Evolutionary conservation across 37 sponge, comb jelly and placozoan genomes (phyloP).

Genomic region (Oscarella lobularis): DNA sequence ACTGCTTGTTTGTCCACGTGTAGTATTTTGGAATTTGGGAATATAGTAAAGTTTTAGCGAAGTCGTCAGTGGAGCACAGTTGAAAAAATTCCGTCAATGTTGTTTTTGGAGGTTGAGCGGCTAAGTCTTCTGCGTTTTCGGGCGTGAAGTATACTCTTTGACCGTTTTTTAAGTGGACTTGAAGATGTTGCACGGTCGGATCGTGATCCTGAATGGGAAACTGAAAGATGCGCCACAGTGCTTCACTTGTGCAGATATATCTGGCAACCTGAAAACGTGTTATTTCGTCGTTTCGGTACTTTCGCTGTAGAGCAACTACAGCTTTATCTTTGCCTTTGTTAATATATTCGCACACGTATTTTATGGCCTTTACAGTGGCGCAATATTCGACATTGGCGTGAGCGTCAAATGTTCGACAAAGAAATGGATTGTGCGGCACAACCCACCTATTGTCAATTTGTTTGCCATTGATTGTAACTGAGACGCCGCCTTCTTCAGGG

Average conservation of each 20-base stretch:
- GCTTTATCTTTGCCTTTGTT: slow-evolving; percentile 35
- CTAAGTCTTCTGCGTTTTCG: neutral
- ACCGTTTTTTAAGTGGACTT: slow-evolving; percentile 32
- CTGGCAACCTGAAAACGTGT: slow-evolving; percentile 9
- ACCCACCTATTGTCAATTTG: slow-evolving; percentile 29
- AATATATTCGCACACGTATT: slow-evolving; percentile 44
- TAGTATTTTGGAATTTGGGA: slow-evolving; percentile 8
- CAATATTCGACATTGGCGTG: slow-evolving; percentile 39
- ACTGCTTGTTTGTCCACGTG: slow-evolving; percentile 22
- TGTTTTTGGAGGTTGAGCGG: slow-evolving; percentile 2
- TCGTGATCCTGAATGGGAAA: slow-evolving; percentile 26
- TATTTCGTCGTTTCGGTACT: slow-evolving; percentile 18
- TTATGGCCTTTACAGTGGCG: slow-evolving; percentile 32
- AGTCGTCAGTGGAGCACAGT: slow-evolving; percentile 20
- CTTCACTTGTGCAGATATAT: slow-evolving; percentile 30
- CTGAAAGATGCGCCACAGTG: slow-evolving; percentile 30
- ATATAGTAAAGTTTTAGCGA: slow-evolving; percentile 26
- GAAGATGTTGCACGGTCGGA: slow-evolving; percentile 21
- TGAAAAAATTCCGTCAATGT: slow-evolving; percentile 34
- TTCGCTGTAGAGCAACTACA: neutral
- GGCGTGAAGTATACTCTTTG: slow-evolving; percentile 29
- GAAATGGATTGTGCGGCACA: slow-evolving; percentile 34
- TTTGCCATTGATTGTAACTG: neutral
- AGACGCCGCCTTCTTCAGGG: slow-evolving; percentile 31
- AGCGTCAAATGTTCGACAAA: slow-evolving; percentile 5